Evolutionary conservation across 2,113 vertebrate genomes (phyloP).

Genomic region (Aegotheles bennettii): DNA sequence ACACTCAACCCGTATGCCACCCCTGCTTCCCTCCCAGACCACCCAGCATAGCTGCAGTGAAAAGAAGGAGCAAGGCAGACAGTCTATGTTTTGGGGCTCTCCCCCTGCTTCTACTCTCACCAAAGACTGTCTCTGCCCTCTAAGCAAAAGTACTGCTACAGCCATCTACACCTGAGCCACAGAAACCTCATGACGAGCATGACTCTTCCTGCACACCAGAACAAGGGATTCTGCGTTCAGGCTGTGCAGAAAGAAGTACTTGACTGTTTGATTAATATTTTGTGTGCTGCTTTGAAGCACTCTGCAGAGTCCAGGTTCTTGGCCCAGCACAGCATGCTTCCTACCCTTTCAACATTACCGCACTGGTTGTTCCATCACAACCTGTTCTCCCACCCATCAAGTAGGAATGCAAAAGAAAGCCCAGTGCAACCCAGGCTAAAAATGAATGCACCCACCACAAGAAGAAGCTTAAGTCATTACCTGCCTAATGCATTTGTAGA

Average conservation of each 20-base stretch:
- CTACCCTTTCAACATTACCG: not conserved
- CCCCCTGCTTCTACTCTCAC: not conserved
- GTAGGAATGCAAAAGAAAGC: slow-evolving; percentile 5
- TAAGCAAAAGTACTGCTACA: not conserved
- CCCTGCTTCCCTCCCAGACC: not conserved
- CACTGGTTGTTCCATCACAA: slow-evolving; percentile 1
- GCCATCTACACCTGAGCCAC: not conserved
- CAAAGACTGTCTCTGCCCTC: not conserved
- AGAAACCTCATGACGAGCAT: not conserved
- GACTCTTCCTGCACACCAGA: slow-evolving; percentile 15
- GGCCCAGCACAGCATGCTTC: slow-evolving; percentile 41
- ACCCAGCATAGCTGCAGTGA: rapidly evolving
- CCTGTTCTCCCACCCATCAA: not conserved
- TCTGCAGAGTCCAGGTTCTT: not conserved
- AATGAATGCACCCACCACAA: not conserved
- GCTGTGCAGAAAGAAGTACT: slow-evolving; percentile 10
- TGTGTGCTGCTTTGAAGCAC: not conserved
- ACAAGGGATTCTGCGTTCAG: not conserved
- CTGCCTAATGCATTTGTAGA: not conserved
- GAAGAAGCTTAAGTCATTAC: not conserved
- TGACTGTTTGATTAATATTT: slow-evolving; percentile 37
- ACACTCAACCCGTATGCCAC: not conserved
- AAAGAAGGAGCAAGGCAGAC: not conserved
- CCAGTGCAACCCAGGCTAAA: not conserved
- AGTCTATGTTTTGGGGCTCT: not conserved